A percentile compares a stretch with the other conserved stretches of the same genome.
These are phyloP conservation scores for Autographa pulchrina DNA, from an alignment of 2,888 invertebrate genomes.

Conservation along the genomic window DNA sequence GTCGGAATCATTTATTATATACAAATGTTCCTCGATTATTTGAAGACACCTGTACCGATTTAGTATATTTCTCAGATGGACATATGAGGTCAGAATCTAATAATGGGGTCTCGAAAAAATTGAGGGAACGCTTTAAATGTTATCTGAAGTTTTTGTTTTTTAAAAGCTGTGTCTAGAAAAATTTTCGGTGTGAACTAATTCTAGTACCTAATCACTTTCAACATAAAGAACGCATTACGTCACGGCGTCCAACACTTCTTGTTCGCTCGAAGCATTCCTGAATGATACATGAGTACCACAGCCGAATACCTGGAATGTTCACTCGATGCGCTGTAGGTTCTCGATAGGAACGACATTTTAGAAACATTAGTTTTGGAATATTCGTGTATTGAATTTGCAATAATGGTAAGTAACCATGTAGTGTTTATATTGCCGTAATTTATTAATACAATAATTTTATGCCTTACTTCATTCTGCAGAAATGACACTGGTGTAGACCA, in stretches of 20 bases:
- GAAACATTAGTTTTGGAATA: constrained; percentile 8
- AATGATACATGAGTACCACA: constrained; percentile 13
- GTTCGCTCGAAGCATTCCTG: background rate
- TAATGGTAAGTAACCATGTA: background rate
- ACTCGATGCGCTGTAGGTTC: constrained; percentile 19
- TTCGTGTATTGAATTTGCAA: constrained; percentile 14
- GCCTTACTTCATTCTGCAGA: too few species aligned
- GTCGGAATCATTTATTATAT: too few species aligned
- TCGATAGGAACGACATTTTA: constrained; percentile 22
- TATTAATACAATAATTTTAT: too few species aligned
- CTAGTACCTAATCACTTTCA: background rate
- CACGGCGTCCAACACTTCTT: background rate
- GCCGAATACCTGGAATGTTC: constrained; percentile 19
- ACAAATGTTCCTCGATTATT: too few species aligned
- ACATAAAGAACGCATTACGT: background rate
- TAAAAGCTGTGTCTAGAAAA: background rate
- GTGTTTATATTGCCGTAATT: too few species aligned
- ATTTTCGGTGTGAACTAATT: background rate
- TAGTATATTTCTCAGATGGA: too few species aligned
- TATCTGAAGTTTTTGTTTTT: too few species aligned
- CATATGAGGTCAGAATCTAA: too few species aligned
- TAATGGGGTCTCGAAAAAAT: too few species aligned
- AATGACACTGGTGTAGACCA: too few species aligned
- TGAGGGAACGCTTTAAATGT: too few species aligned
- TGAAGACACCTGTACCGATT: too few species aligned